These are phyloP conservation scores for Hypena proboscidalis DNA, from an alignment of 2,888 invertebrate genomes.

Conservation along the genomic window DNA sequence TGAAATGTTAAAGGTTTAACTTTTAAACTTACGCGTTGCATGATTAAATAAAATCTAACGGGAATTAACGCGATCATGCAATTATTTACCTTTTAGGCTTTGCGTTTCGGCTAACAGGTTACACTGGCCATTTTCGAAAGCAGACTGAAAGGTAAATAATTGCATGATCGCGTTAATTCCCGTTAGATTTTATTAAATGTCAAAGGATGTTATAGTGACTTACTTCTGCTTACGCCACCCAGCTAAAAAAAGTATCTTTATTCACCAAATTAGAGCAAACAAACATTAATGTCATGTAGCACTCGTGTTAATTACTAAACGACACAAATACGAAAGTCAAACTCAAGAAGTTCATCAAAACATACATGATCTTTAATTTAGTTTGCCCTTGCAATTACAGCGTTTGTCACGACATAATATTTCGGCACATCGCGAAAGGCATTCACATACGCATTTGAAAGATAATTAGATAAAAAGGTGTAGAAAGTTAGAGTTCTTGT, in stretches of 20 bases:
- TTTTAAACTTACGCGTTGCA: too few relatives aligned
- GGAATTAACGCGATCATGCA: too few relatives aligned
- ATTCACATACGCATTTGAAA: slow-evolving; percentile 42
- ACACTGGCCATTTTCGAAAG: too few relatives aligned
- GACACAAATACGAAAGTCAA: slow-evolving; percentile 17
- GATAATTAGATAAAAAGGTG: slow-evolving; percentile 42
- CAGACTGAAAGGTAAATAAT: too few relatives aligned
- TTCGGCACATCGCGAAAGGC: slow-evolving; percentile 29
- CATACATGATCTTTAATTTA: slow-evolving; percentile 22
- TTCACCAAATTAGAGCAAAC: neutral
- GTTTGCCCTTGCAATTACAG: slow-evolving; percentile 30
- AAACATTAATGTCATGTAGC: neutral
- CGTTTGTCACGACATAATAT: slow-evolving; percentile 36
- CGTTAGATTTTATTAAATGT: too few relatives aligned
- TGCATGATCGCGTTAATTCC: too few relatives aligned
- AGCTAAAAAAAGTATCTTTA: neutral
- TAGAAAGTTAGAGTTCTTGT: slow-evolving; percentile 42
- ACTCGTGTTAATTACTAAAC: slow-evolving; percentile 5
- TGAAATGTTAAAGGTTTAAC: too few relatives aligned
- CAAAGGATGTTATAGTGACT: too few relatives aligned
- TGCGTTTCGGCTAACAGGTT: too few relatives aligned
- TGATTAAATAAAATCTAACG: too few relatives aligned
- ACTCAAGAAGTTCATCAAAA: slow-evolving; percentile 8
- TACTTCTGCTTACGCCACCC: too few relatives aligned
- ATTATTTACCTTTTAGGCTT: neutral